Conservation (phyloP, 2,797 vertebrate genomes). For the Periophthalmus magnuspinnatus region DNA sequence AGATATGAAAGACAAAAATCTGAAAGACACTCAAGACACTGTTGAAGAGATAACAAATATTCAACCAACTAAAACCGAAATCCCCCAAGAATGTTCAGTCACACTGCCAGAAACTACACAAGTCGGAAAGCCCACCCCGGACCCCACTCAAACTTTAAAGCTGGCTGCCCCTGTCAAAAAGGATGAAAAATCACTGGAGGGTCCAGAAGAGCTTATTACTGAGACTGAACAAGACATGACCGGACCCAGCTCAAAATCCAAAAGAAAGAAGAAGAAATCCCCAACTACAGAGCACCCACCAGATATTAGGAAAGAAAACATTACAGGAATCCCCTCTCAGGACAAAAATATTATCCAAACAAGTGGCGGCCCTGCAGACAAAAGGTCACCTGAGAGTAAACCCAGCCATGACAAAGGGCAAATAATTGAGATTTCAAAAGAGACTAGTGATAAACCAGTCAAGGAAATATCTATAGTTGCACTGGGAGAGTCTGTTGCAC, state of each 20-base stretch:
- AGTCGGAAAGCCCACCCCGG: background rate
- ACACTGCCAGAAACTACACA: background rate
- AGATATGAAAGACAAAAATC: background rate
- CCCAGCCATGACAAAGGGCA: background rate
- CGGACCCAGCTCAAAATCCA: conserved; percentile 3
- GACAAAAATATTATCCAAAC: conserved; percentile 5
- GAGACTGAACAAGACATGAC: background rate
- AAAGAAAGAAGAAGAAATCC: conserved; percentile 11
- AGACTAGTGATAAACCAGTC: conserved; percentile 15
- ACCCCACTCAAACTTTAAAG: background rate
- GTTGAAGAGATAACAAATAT: conserved; percentile 4
- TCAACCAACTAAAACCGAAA: background rate
- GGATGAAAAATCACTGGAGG: conserved; percentile 5
- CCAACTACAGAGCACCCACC: conserved; percentile 4
- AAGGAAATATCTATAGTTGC: background rate
- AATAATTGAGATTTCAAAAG: conserved; percentile 14
- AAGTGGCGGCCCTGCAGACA: background rate
- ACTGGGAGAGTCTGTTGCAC: conserved; percentile 14
- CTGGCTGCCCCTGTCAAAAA: background rate
- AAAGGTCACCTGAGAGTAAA: background rate
- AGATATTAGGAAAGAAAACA: background rate
- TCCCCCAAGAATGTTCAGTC: background rate
- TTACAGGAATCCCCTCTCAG: background rate
- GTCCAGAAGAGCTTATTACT: background rate
- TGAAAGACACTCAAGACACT: background rate